Percentiles rank a stretch among this genome's conserved stretches.
Conservation (phyloP, 2,113 vertebrate genomes). For the Meles meles region DNA sequence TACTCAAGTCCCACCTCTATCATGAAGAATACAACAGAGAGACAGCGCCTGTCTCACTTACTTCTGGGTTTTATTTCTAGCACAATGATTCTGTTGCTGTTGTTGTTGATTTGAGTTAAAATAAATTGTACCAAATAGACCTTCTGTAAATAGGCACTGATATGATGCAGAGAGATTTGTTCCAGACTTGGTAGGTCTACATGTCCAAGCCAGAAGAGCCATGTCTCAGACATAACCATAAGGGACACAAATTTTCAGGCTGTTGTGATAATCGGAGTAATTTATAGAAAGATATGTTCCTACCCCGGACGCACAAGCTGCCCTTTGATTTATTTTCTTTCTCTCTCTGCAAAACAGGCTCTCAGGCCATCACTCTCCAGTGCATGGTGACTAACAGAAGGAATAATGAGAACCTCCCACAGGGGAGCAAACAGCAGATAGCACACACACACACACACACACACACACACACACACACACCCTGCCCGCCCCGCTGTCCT, state of each 20-base stretch:
- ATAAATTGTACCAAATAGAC: background rate
- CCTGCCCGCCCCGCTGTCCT: too few relatives aligned
- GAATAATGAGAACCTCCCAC: background rate
- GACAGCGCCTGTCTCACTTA: background rate
- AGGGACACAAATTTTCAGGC: background rate
- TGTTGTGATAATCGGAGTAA: background rate
- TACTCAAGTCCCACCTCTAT: background rate
- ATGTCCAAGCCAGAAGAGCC: background rate
- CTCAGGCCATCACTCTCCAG: background rate
- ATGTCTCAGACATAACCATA: background rate
- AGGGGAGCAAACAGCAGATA: background rate
- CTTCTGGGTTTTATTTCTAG: background rate
- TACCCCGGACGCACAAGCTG: background rate
- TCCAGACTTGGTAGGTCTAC: background rate
- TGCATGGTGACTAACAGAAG: background rate
- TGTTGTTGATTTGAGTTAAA: background rate
- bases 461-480: too few relatives aligned
- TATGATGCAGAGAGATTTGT: background rate
- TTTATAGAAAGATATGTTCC: background rate
- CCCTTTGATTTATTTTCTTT: background rate
- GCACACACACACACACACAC: too few relatives aligned
- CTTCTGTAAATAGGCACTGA: background rate
- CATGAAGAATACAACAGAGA: background rate
- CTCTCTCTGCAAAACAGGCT: background rate
- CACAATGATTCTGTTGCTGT: background rate